Base-by-base conservation (phyloP, 2,888 invertebrate genomes). In the Chaetogeoica ovagalla region DNA sequence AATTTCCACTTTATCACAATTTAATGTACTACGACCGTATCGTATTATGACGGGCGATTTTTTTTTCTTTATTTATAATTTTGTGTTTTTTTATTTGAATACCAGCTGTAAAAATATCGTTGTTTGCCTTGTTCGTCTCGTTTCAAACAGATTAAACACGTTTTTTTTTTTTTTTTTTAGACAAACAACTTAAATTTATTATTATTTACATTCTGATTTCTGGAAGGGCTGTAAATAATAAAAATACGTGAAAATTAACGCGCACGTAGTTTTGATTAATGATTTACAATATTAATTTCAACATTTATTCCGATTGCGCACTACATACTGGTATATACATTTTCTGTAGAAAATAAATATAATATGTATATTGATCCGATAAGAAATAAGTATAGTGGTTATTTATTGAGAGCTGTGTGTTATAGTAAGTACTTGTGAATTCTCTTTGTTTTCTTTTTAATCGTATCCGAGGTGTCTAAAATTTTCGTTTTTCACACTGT, bases 91-190 rank as follows among this genome's bases (percentile, higher is more conserved):
- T 69, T 55, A 37, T 37, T 69, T 37, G 55, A 69, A 55, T 37
- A 43, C 43, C 9, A 30, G 30, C n/a, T n/a, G 55, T 69, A 30
- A 68, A 23, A 68, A 55, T 69, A 55, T 11, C 6, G 30, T 55
- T 37, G 55, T 69, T 69, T 55, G 57, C 57, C 11, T 57, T 37
- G n/a, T 2, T 70, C 37, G 57, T 57, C 37, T 70, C 37, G 15
- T 57, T n/a, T 2, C 7, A 57, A 70, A 68, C 68, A 68, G 23
- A 68, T 68, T 52, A 52, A 52, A 57, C 37, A 70, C 37, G 57
- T 70, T 70, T 70, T 30, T 37, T 70, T 70, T 70, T 70, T 30
- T 37, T 70, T 70, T 30, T 30, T 30, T 30, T 70, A 37, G 37
- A 70, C 55, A 57, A 70, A 70, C n/a, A 39, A 39, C 15, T 37